Base-by-base conservation (phyloP, 1,140 invertebrate genomes). In the Coptotermes formosanus region DNA sequence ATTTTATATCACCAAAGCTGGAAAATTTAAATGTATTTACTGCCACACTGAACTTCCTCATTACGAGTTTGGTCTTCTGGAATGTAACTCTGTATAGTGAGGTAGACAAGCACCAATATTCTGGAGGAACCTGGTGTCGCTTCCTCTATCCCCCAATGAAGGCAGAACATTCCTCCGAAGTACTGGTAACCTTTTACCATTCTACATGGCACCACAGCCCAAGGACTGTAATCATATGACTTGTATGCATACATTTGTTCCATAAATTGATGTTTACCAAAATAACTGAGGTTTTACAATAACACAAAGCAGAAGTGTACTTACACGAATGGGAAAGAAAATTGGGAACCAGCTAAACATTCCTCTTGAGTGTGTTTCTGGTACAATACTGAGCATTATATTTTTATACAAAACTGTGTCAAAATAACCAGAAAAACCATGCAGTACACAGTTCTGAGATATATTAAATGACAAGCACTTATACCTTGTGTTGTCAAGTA, bases 321-420 rank as follows among this genome's bases (percentile, higher is more conserved):
- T 90, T 93, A 97, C 96, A 91, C 93, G 93, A 32, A 99, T 93
- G 45, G 98, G 98, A 90, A 99, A 98, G 88, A 96, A 97, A 85
- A 99, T 97, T 23, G 98, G 98, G 90, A 99, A 99, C 98, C 98
- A 99, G 88, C 97, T 98, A 88, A 98, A 97, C 97, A 99, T 98
- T 89, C 96, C 96, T 8, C 93, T 92, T 59, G 97, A 97, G 90
- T 98, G 96, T 11, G 96, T 97, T 30, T 93, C 91, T 9, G 98
- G 98, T 88, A 96, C 93, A 89, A 98, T 99, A 90, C 98, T 99
- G 19, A 99, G 92, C 64, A 91, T 95, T 81, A 98, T 93, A 90
- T 97, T 94, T 88, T 95, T 95, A 91, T 96, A 99, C 25, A 99
- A 92, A 84, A 94, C 90, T 82, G 96, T 94, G 89, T 98, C 96